Evolutionary conservation across 2,797 vertebrate genomes (phyloP), one percentile per base, ranked within the genome.

Genomic region (Salarias fasciatus): DNA sequence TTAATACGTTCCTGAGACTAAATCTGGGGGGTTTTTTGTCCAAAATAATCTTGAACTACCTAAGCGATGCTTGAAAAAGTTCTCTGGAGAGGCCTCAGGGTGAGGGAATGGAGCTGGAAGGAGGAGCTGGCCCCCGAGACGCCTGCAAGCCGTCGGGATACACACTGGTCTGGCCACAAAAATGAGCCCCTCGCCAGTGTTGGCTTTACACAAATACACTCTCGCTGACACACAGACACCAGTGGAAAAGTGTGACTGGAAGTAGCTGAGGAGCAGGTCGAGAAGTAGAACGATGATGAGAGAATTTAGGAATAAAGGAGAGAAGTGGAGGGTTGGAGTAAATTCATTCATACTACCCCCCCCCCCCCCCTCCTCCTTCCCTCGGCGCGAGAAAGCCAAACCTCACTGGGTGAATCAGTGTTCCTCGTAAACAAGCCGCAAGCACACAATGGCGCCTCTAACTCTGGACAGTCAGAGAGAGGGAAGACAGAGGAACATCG

Each of bases 141-240:
- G 91, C 91, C 91, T 87, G 84, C 75, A 50, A 85, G 81, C 89
- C 86, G 87, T 89, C 80, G 82, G 88, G 78, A 89, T 86, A 91
- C 88, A 90, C 88, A 84, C 83, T 89, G 79, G 83, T 73, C 82
- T 33, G 53, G 80, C 89, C 88, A 86, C 91, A 90, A 91, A 91
- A 92, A 92, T 91, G 88, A 91, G 76, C 77, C 79, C 76, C 80
- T 87, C 84, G 85, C 82, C 80, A 55, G 68, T 48, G 77, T 65
- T 80, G 83, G 81, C 81, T 85, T 76, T 69, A 66, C 65, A 67
- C 85, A 88, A 83, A 88, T 75, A 84, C 72, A 70, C 82, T 80
- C 77, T 70, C 52, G 56, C 77, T 83, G 65, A 82, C 75, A 81
- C 63, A 78, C 69, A 63, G 83, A 85, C 76, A 88, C 75, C 71